Evolutionary conservation across 53 echinoderm and acorn worm genomes (phyloP).

Genomic region (Mesocentrotus franciscanus): DNA sequence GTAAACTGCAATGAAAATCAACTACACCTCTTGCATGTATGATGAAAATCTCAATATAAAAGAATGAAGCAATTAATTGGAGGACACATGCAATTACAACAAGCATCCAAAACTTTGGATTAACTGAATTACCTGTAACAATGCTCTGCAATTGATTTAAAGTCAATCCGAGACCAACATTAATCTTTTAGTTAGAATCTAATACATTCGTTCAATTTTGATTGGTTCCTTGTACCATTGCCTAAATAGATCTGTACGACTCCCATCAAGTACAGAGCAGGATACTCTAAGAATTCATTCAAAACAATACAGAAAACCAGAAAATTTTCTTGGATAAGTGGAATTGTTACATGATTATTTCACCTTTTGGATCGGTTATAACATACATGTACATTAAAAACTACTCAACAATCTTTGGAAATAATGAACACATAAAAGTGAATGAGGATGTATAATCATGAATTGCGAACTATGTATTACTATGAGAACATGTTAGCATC

Average conservation of each 20-base stretch:
- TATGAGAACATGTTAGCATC: too few species aligned
- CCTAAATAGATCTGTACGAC: too few species aligned
- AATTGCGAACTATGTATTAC: background rate
- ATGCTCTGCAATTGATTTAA: background rate
- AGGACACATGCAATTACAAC: background rate
- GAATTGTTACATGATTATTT: too few species aligned
- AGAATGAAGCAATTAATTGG: background rate
- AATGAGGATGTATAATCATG: background rate
- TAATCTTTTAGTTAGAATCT: too few species aligned
- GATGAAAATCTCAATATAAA: background rate
- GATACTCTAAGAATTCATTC: too few species aligned
- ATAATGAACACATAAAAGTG: background rate
- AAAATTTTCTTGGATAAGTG: too few species aligned
- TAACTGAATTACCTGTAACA: background rate
- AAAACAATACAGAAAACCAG: too few species aligned
- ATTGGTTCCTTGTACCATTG: too few species aligned
- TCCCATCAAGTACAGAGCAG: too few species aligned
- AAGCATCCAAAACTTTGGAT: background rate
- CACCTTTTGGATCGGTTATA: too few species aligned
- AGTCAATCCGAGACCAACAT: background rate
- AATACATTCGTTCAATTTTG: too few species aligned
- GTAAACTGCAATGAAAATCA: background rate
- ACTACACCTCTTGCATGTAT: background rate
- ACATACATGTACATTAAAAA: background rate
- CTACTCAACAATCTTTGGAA: background rate